Conservation (phyloP, 2,888 invertebrate species). For the Alcis repandata region DNA sequence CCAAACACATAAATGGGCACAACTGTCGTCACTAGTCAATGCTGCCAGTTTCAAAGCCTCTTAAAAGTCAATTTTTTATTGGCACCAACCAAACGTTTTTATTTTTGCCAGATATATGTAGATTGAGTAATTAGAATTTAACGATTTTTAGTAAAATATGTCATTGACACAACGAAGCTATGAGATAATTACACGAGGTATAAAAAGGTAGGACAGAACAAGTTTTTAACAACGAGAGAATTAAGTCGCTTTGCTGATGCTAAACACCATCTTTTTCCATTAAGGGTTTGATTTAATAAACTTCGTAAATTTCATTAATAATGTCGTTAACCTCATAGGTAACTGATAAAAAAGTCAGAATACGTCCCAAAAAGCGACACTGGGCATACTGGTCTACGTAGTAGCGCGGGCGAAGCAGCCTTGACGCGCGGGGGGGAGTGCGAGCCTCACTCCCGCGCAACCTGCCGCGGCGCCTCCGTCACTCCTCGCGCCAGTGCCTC, state of each 20-base stretch:
- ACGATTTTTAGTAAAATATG: no score
- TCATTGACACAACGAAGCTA: no score
- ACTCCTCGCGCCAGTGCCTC: conserved; percentile 76
- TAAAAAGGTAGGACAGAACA: no score
- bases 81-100: not conserved
- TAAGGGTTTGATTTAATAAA: no score
- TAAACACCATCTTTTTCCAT: no score
- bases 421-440: conserved; percentile 55
- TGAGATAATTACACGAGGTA: no score
- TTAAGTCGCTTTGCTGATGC: no score
- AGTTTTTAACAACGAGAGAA: no score
- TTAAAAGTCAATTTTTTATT: not conserved
- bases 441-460: conserved; percentile 67
- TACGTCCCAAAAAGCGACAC: not conserved
- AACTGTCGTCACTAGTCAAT: conserved; percentile 75
- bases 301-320: no score
- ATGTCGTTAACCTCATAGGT: no score
- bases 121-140: no score
- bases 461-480: conserved; percentile 72
- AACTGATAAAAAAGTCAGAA: conserved; percentile 5
- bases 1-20: conserved; percentile 86
- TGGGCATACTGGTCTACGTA: conserved; percentile 26
- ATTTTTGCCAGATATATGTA: not conserved
- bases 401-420: conserved; percentile 60
- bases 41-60: conserved; percentile 17